Evolutionary conservation across 2,113 vertebrate species (phyloP).

Genomic region (Fulmarus glacialis): DNA sequence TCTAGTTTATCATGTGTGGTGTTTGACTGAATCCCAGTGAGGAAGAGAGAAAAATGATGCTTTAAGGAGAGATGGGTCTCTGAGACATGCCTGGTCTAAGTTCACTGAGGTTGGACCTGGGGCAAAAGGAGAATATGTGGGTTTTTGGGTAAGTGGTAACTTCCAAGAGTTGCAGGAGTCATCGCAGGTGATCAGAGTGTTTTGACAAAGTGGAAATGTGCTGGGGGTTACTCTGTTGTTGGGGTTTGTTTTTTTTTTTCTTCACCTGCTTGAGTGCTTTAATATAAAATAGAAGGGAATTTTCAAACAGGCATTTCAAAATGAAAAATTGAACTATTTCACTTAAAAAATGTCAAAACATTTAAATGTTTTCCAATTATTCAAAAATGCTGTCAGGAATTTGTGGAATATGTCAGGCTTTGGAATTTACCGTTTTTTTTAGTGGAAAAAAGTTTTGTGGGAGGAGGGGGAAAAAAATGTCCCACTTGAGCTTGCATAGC

Average conservation of each 20-base stretch:
- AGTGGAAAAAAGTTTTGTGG: background rate
- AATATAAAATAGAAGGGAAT: background rate
- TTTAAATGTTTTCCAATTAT: no score
- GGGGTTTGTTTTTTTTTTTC: no score
- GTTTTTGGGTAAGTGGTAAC: background rate
- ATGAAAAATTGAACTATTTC: background rate
- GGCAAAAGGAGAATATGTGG: rapidly evolving
- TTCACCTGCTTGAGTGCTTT: rapidly evolving
- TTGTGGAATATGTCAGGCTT: background rate
- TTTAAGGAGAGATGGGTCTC: background rate
- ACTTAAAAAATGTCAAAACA: background rate
- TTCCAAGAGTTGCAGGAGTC: background rate
- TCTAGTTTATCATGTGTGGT: rapidly evolving
- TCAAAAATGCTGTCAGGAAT: background rate
- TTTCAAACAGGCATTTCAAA: background rate
- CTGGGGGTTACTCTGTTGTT: background rate
- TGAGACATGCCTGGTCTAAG: background rate
- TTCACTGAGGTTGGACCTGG: rapidly evolving
- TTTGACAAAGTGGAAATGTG: background rate
- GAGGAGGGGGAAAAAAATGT: no score
- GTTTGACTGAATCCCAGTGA: background rate
- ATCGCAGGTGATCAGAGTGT: background rate
- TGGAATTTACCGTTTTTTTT: background rate
- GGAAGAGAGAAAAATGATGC: rapidly evolving
- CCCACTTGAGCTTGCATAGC: rapidly evolving